phyloP scores from a whole-genome alignment of 1,140 invertebrate genomes.

The Musca domestica region DNA sequence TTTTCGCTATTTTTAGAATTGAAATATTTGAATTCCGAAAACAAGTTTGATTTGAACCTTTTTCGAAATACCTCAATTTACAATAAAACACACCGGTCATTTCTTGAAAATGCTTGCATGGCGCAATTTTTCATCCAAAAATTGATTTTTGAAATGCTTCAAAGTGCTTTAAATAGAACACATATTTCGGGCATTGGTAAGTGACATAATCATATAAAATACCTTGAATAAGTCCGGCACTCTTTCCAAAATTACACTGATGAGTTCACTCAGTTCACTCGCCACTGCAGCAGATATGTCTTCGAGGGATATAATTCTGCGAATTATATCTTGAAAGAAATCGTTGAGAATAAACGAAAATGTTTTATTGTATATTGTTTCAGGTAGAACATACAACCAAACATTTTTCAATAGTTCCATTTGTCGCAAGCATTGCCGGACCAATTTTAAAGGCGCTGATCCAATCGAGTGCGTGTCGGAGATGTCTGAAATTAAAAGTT shows the following conservation, averaged over 20 bases:
- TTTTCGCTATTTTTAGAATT: too few species aligned
- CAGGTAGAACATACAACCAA: constrained; percentile 65
- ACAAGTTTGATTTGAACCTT: too few species aligned
- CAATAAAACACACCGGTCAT: too few species aligned
- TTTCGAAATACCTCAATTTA: too few species aligned
- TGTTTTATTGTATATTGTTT: constrained; percentile 54
- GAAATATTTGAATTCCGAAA: too few species aligned
- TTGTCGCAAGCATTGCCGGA: constrained; percentile 81
- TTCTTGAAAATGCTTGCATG: too few species aligned
- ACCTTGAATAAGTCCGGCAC: constrained; percentile 53
- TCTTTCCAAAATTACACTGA: constrained; percentile 54
- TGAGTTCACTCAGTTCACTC: constrained; percentile 55
- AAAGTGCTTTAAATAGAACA: too few species aligned
- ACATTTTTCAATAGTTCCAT: constrained; percentile 81
- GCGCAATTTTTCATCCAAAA: too few species aligned
- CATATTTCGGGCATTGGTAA: too few species aligned
- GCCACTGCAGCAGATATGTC: constrained; percentile 55
- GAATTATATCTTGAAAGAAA: constrained; percentile 51
- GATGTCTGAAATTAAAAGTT: constrained; percentile 59
- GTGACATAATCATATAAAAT: too few species aligned
- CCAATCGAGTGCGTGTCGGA: constrained; percentile 60
- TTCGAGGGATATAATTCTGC: constrained; percentile 48
- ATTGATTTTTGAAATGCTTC: too few species aligned
- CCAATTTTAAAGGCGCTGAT: constrained; percentile 65
- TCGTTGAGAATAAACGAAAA: constrained; percentile 54